Evolutionary conservation across 2,113 vertebrate genomes (phyloP).

Genomic region (Lepisosteus osseus): DNA sequence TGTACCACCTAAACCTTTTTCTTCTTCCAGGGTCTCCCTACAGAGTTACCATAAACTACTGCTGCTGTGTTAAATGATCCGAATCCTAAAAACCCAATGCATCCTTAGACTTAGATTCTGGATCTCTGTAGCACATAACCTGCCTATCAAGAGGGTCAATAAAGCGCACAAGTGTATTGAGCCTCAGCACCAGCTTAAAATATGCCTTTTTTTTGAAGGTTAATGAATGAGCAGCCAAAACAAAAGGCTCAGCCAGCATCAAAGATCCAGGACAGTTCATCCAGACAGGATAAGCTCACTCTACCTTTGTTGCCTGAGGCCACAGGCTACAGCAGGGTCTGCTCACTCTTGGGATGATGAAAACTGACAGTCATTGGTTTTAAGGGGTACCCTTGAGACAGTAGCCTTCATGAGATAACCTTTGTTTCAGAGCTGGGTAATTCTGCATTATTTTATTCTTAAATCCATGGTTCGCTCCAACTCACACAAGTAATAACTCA

Average conservation of each 20-base stretch:
- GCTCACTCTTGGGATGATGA: constrained; percentile 13
- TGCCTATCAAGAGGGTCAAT: constrained; percentile 11
- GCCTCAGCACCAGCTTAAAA: constrained; percentile 18
- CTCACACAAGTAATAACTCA: background rate
- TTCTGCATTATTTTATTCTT: constrained; percentile 16
- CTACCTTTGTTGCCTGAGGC: constrained; percentile 25
- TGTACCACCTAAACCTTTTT: background rate
- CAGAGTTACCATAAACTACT: constrained; percentile 9
- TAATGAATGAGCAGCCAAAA: constrained; percentile 22
- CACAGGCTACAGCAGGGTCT: constrained; percentile 16
- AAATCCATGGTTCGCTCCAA: constrained; percentile 6
- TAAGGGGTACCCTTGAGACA: constrained; percentile 15
- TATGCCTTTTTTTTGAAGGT: constrained; percentile 21
- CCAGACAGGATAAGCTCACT: constrained; percentile 27
- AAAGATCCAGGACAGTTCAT: constrained; percentile 20
- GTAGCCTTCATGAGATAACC: constrained; percentile 22
- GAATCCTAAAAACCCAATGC: constrained; percentile 11
- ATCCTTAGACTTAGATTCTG: constrained; percentile 7
- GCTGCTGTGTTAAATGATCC: constrained; percentile 15
- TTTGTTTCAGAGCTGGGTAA: constrained; percentile 22
- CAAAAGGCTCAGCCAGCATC: constrained; percentile 23
- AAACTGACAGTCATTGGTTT: constrained; percentile 28
- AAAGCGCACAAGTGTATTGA: constrained; percentile 6
- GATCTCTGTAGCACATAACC: constrained; percentile 12
- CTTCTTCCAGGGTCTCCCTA: background rate